These are phyloP conservation scores for Gandaritis pyraliata DNA, from an alignment of 2,888 invertebrate genomes.

Conservation along the genomic window DNA sequence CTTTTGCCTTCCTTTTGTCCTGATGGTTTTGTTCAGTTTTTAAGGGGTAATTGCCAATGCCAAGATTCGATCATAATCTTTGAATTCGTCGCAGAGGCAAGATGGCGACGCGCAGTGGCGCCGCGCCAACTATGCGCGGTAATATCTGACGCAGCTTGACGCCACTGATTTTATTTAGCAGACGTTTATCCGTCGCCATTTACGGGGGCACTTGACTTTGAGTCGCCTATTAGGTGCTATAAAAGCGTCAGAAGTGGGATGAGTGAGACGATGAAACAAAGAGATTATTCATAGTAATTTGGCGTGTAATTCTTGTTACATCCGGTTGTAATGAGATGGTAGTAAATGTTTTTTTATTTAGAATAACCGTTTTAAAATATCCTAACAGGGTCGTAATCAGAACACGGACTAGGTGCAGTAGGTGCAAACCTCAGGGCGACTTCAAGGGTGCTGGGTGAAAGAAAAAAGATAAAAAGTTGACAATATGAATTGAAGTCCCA, in stretches of 20 bases:
- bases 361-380: too few species aligned
- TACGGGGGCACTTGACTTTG: slow-evolving; percentile 72
- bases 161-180: slow-evolving; percentile 58
- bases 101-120: slow-evolving; percentile 66
- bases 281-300: slow-evolving; percentile 36
- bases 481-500: not conserved
- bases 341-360: not conserved
- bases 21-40: not conserved
- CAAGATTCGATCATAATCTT: slow-evolving; percentile 36
- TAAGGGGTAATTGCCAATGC: slow-evolving; percentile 13
- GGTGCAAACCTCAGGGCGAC: not conserved
- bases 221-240: slow-evolving; percentile 50
- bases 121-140: slow-evolving; percentile 75
- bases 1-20: not conserved
- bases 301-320: slow-evolving; percentile 3
- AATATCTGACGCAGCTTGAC: slow-evolving; percentile 72
- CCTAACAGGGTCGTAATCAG: not conserved
- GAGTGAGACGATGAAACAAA: slow-evolving; percentile 28
- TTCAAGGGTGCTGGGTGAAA: not conserved
- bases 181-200: slow-evolving; percentile 60
- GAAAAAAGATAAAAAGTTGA: not conserved
- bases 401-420: not conserved
- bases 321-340: slow-evolving; percentile 3
- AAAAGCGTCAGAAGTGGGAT: slow-evolving; percentile 41
- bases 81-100: slow-evolving; percentile 41